Base-by-base conservation (phyloP, 2,888 invertebrate species). In the Tethea ocularis region DNA sequence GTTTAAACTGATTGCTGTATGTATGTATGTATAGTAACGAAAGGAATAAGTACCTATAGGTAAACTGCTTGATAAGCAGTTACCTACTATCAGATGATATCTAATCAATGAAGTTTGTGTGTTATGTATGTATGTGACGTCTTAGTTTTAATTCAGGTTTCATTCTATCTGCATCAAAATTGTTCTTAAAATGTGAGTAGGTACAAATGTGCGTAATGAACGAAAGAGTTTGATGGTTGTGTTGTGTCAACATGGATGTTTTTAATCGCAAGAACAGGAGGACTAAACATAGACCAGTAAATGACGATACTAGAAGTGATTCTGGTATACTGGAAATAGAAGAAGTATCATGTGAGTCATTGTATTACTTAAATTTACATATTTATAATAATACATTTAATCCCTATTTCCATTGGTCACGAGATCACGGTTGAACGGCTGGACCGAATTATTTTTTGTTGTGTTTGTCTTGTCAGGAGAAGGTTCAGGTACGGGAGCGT, bases 281-380 rank as follows among this genome's bases (percentile, higher is more conserved):
- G 71, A 64, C 72, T 23, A 85, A 83, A 64, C 90, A 81, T 59
- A 84, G 91, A 59, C 91, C 91, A 54, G 84, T 91, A 64, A 88
- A 92, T 62, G 91, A 92, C 67, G 93, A 91, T 63, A 91, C 89
- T 8, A 85, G 74, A 69, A 93, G 93, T 74, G 91, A 92, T 66
- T 85, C 85, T 64, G 92, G 86, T 58, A 69, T 77, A 60, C 61
- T 90, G 79, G 89, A 91, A 64, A 77, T 71, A 58, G 77, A 74
- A 56, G 75, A 75, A 52, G 75, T 69, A 55, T 67, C 71, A 64
- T 76, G 90, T 91, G 81, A 91, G 91, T 89, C 57, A 61, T 20
- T 46, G 10, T n/a, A 46, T 20, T n/a, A n/a, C n/a, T n/a, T n/a
- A n/a, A n/a, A n/a, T n/a, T n/a, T n/a, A n/a, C n/a, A n/a, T n/a